phyloP scores from a whole-genome alignment of 2,113 vertebrate species.

The Phainopepla nitens region DNA sequence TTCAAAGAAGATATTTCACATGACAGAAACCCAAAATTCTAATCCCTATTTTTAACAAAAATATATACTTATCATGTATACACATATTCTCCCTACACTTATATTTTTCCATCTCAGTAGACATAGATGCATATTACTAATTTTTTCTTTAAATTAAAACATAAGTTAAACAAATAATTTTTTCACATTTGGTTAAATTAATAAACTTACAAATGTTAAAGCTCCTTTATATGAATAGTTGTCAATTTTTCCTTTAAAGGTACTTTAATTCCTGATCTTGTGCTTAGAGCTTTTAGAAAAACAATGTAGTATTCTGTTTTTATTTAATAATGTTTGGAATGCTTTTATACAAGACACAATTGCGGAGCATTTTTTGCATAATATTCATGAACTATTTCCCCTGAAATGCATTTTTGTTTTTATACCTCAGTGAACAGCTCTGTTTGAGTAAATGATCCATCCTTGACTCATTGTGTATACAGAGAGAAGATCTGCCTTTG shows the following conservation, averaged over 20 bases:
- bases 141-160: background rate
- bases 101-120: background rate
- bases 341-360: background rate
- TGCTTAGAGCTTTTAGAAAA: background rate
- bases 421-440: constrained; percentile 61
- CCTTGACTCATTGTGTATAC: constrained; percentile 64
- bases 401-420: constrained; percentile 63
- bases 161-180: background rate
- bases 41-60: background rate
- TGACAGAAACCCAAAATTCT: background rate
- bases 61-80: background rate
- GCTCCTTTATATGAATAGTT: background rate
- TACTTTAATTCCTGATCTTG: background rate
- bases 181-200: background rate
- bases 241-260: background rate
- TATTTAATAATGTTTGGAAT: constrained; percentile 19
- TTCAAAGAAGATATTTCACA: background rate
- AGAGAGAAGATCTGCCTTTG: constrained; percentile 61
- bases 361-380: background rate
- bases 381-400: constrained; percentile 53
- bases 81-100: background rate
- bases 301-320: background rate
- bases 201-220: background rate
- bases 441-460: constrained; percentile 69
- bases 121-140: background rate